Evolutionary conservation across 2,113 vertebrate species (phyloP).

Genomic region (Boleophthalmus pectinirostris): DNA sequence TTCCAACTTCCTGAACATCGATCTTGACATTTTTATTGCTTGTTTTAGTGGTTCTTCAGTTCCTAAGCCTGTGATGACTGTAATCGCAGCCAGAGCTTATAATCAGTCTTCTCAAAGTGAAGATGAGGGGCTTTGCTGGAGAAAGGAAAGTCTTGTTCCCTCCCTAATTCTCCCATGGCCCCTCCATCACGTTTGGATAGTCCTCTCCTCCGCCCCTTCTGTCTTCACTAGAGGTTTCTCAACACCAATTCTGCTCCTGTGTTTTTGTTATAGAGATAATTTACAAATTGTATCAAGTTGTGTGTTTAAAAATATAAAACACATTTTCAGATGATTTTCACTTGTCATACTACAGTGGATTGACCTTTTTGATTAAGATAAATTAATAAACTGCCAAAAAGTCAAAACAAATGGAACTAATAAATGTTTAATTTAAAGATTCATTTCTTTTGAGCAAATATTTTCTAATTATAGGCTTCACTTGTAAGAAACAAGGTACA

Average conservation of each 20-base stretch:
- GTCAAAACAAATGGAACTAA: not conserved
- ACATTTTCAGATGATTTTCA: not conserved
- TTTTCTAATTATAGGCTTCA: too few species aligned
- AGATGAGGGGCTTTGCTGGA: constrained; percentile 7
- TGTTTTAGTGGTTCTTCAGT: constrained; percentile 10
- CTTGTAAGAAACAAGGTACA: too few species aligned
- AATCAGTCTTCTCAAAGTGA: constrained; percentile 26
- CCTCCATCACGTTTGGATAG: not conserved
- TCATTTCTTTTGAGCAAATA: too few species aligned
- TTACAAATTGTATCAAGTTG: not conserved
- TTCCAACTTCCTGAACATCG: not conserved
- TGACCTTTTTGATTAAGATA: not conserved
- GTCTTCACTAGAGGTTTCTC: not conserved
- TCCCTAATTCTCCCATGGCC: constrained; percentile 23
- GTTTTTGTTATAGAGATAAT: constrained; percentile 14
- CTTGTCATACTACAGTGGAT: not conserved
- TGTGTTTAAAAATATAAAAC: not conserved
- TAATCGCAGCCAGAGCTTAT: constrained; percentile 24
- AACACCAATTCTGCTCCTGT: not conserved
- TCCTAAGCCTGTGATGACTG: constrained; percentile 4
- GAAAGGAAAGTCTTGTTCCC: constrained; percentile 8
- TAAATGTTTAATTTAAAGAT: too few species aligned
- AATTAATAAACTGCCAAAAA: not conserved
- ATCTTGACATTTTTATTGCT: constrained; percentile 5
- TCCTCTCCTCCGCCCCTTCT: constrained; percentile 7